Conservation (phyloP, 2,113 vertebrate species). For the Aix galericulata region DNA sequence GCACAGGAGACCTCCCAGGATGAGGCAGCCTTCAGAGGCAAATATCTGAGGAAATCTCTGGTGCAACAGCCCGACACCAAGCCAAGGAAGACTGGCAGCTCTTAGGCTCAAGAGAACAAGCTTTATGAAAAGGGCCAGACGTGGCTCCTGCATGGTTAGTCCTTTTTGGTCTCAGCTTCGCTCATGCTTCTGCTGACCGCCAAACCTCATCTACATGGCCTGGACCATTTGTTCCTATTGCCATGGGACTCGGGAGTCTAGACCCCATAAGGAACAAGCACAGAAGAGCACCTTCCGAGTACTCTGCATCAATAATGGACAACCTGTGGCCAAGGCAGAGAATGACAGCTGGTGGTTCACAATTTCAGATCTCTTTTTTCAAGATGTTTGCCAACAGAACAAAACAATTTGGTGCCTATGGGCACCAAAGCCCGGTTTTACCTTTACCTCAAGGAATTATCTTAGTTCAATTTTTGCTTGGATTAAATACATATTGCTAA, state of each 20-base stretch:
- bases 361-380: background rate
- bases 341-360: background rate
- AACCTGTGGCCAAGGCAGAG: background rate
- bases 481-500: background rate
- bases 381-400: background rate
- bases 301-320: background rate
- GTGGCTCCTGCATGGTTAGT: background rate
- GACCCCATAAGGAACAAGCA: background rate
- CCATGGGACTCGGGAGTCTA: background rate
- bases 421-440: background rate
- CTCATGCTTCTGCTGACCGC: background rate
- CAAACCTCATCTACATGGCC: background rate
- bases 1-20: accelerated
- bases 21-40: background rate
- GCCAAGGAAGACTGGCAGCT: background rate
- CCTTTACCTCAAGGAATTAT: background rate
- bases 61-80: background rate
- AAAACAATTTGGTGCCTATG: background rate
- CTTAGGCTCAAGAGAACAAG: background rate
- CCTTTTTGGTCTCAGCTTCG: background rate
- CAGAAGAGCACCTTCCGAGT: background rate
- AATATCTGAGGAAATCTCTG: accelerated
- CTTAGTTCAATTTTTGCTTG: background rate
- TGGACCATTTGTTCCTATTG: background rate
- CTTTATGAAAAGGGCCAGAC: background rate